Conservation (phyloP, 2,888 invertebrate genomes). For the Synergus itoensis region DNA sequence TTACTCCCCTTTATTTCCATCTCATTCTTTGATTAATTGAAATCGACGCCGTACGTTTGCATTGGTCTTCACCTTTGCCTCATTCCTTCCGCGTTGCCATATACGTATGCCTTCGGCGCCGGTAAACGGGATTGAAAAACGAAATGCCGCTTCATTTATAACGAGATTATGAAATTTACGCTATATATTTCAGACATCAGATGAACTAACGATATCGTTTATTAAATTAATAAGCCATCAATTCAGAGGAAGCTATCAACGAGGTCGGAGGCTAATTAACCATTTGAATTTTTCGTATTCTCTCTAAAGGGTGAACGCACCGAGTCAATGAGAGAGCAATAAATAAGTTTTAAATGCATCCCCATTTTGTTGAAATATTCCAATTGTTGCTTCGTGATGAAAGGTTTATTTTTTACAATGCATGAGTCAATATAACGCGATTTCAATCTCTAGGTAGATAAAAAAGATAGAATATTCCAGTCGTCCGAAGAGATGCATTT, state of each 20-base stretch:
- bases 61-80: no score
- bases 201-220: conserved; percentile 29
- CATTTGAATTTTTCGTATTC: conserved; percentile 3
- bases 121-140: no score
- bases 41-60: no score
- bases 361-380: not conserved
- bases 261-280: conserved; percentile 4
- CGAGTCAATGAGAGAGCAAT: not conserved
- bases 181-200: not conserved
- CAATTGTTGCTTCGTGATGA: not conserved
- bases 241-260: not conserved
- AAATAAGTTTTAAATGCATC: not conserved
- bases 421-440: no score
- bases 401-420: no score
- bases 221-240: conserved; percentile 27
- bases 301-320: not conserved
- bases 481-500: no score
- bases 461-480: no score
- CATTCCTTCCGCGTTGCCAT: no score
- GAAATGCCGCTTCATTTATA: conserved; percentile 17
- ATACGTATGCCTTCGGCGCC: no score
- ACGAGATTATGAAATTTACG: conserved; percentile 19
- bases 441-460: no score
- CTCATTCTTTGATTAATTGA: no score
- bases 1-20: no score